Evolutionary conservation across 2,797 vertebrate genomes (phyloP).

Genomic region (Scolopax bukidnonensis): DNA sequence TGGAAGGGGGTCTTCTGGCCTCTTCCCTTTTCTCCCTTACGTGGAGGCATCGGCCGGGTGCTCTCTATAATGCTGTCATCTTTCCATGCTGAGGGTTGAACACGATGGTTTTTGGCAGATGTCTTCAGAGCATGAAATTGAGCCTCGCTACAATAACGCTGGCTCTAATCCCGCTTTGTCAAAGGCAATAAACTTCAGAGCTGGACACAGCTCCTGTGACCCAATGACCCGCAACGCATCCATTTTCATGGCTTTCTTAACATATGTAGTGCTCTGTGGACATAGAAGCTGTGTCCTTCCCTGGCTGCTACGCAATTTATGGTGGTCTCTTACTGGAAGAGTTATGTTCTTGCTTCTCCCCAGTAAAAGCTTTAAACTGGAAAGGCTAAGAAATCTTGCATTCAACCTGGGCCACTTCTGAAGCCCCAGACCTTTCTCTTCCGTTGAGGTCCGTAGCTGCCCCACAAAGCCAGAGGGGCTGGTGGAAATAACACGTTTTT

Average conservation of each 20-base stretch:
- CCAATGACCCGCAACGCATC: neutral
- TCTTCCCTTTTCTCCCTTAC: neutral
- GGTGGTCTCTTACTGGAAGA: neutral
- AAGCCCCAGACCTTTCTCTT: neutral
- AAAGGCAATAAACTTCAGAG: neutral
- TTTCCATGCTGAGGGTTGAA: accelerated
- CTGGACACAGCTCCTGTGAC: neutral
- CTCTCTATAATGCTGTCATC: neutral
- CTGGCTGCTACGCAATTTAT: neutral
- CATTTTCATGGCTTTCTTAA: neutral
- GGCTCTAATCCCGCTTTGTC: neutral
- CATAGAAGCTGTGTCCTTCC: accelerated
- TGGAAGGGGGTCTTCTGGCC: neutral
- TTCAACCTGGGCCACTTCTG: neutral
- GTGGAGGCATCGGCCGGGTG: neutral
- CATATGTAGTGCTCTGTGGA: accelerated
- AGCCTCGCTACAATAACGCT: neutral
- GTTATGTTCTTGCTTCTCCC: accelerated
- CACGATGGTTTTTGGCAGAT: accelerated
- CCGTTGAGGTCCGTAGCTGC: neutral
- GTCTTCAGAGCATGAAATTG: neutral
- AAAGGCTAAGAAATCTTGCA: neutral
- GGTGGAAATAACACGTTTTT: neutral
- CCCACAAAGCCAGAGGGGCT: neutral
- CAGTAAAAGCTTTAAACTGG: neutral